Percentiles rank a stretch among this genome's conserved stretches.
These are phyloP conservation scores for Dasypus novemcinctus DNA, from an alignment of 2,113 vertebrate species.

Conservation along the genomic window DNA sequence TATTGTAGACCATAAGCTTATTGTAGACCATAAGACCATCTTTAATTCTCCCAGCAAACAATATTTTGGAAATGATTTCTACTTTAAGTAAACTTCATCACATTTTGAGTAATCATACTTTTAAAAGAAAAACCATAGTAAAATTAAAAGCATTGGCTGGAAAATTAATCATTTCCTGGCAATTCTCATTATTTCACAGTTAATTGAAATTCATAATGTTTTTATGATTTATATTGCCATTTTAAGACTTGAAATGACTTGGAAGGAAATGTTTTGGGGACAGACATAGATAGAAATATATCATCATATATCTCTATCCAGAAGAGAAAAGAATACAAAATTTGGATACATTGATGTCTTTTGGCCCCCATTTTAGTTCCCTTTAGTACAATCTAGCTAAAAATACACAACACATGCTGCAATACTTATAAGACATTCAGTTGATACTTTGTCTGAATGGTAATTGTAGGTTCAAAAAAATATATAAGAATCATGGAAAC, in stretches of 20 bases:
- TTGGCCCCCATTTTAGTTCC: not conserved
- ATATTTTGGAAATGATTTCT: not conserved
- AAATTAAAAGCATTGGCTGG: slow-evolving; percentile 6
- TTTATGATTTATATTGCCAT: slow-evolving; percentile 14
- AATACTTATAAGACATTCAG: not conserved
- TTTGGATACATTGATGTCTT: not conserved
- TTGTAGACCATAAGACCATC: not conserved
- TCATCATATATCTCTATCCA: not conserved
- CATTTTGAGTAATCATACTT: slow-evolving; percentile 25
- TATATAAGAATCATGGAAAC: not conserved
- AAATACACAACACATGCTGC: not conserved
- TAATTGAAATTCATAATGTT: not conserved
- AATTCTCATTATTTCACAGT: not conserved
- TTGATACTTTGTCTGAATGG: not conserved
- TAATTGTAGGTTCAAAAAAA: not conserved
- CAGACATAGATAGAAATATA: too few relatives aligned
- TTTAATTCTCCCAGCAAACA: not conserved
- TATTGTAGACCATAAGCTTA: slow-evolving; percentile 4
- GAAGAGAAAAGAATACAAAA: not conserved
- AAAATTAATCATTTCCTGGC: slow-evolving; percentile 17
- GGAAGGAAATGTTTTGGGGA: slow-evolving; percentile 1
- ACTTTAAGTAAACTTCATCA: slow-evolving; percentile 13
- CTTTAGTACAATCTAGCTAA: not conserved
- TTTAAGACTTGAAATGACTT: not conserved
- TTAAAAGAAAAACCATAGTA: not conserved